phyloP scores from a whole-genome alignment of 2,113 vertebrate species.

The Pygoscelis adeliae region DNA sequence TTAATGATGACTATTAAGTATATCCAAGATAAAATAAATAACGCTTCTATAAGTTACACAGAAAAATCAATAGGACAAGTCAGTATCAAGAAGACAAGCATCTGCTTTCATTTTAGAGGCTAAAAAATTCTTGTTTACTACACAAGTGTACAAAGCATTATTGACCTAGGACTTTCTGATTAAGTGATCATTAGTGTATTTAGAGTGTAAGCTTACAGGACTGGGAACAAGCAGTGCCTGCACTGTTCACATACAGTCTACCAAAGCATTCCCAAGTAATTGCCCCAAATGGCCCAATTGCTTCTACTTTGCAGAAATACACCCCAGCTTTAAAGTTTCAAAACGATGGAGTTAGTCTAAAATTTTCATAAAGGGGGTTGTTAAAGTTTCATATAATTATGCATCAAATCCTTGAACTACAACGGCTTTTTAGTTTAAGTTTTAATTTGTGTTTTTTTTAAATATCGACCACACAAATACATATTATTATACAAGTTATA shows the following conservation, averaged over 20 bases:
- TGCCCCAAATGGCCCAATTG: not conserved
- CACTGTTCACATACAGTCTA: not conserved
- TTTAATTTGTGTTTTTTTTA: not conserved
- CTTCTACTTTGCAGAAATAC: not conserved
- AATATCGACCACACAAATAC: not conserved
- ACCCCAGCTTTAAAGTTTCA: not conserved
- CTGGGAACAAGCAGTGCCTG: not conserved
- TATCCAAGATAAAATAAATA: not conserved
- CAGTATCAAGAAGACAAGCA: not conserved
- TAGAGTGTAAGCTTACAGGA: not conserved
- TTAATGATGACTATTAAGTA: not conserved
- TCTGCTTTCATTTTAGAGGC: not conserved
- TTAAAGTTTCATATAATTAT: not conserved
- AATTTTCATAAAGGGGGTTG: not conserved
- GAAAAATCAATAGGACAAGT: not conserved
- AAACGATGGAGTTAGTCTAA: not conserved
- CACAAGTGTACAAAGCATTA: not conserved
- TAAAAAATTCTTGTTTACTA: not conserved
- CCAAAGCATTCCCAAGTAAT: not conserved
- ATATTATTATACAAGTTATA: not conserved
- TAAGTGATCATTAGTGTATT: not conserved
- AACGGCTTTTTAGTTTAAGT: not conserved
- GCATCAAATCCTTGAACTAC: not conserved
- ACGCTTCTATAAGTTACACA: not conserved
- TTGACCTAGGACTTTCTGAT: not conserved